Percentiles rank a stretch among this genome's conserved stretches.
phyloP scores from a whole-genome alignment of 2,888 invertebrate species.

The Xanthia icteritia region DNA sequence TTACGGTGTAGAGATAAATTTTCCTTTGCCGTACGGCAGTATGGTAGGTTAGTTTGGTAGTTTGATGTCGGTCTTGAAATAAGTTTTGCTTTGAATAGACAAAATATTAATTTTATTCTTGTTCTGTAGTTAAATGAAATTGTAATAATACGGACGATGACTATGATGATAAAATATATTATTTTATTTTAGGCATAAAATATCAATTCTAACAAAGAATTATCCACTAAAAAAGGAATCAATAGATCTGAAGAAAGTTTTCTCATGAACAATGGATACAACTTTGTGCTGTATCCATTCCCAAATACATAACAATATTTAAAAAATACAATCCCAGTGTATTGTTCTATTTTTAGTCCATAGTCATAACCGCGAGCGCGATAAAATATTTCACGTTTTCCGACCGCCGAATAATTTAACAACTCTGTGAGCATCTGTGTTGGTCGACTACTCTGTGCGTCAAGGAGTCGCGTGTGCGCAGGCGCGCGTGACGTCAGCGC shows the following conservation, averaged over 20 bases:
- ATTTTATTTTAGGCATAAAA: not conserved
- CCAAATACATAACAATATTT: constrained; percentile 9
- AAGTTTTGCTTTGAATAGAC: not conserved
- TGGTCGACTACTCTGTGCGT: constrained; percentile 72
- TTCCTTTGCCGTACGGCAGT: constrained; percentile 59
- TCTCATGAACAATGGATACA: not conserved
- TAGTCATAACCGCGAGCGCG: constrained; percentile 36
- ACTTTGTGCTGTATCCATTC: not conserved
- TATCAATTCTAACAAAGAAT: not conserved
- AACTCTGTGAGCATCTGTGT: constrained; percentile 69
- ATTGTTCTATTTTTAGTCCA: constrained; percentile 46
- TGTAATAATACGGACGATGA: not conserved
- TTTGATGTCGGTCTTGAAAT: not conserved
- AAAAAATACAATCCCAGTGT: constrained; percentile 6
- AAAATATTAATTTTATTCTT: not conserved
- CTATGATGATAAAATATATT: not conserved
- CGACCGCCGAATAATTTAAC: constrained; percentile 54
- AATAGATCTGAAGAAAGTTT: not conserved
- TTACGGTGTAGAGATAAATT: constrained; percentile 67
- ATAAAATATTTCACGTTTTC: constrained; percentile 51
- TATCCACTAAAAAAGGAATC: not conserved
- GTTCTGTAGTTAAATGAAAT: not conserved
- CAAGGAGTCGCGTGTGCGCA: constrained; percentile 83
- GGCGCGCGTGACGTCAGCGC: constrained; percentile 87
- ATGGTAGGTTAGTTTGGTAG: constrained; percentile 52